phyloP scores from a whole-genome alignment of 1,140 invertebrate genomes.

The Plectrocnemia conspersa region DNA sequence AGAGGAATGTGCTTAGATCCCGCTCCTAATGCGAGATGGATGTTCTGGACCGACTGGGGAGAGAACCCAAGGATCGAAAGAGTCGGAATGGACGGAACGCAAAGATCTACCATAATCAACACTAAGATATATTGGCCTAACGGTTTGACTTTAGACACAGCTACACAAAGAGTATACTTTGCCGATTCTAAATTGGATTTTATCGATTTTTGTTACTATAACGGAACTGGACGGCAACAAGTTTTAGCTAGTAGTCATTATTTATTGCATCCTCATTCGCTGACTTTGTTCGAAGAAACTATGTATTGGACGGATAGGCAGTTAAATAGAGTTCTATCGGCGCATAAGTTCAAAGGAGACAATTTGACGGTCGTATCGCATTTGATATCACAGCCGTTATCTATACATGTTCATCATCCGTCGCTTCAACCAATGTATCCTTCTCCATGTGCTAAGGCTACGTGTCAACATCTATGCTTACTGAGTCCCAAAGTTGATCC shows the following conservation, averaged over 20 bases:
- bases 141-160: conserved; percentile 90
- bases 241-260: conserved; percentile 85
- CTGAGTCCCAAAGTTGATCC: conserved; percentile 64
- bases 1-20: conserved; percentile 92
- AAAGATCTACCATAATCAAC: conserved; percentile 80
- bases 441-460: conserved; percentile 76
- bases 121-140: conserved; percentile 99
- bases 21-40: conserved; percentile 72
- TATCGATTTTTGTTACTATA: conserved; percentile 97
- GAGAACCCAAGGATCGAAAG: conserved; percentile 94
- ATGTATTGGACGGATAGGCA: conserved; percentile 97
- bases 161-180: conserved; percentile 92
- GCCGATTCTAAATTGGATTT: conserved; percentile 97
- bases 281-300: conserved; percentile 89
- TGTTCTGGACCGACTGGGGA: conserved; percentile 99
- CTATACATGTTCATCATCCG: conserved; percentile 91
- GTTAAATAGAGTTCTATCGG: conserved; percentile 79
- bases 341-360: conserved; percentile 84
- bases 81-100: conserved; percentile 91
- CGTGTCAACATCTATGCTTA: conserved; percentile 89
- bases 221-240: conserved; percentile 84
- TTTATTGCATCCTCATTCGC: conserved; percentile 89
- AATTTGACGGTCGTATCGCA: conserved; percentile 93
- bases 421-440: conserved; percentile 80
- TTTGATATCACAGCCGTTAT: conserved; percentile 88